Percentiles rank a stretch among this genome's conserved stretches.
phyloP scores from a whole-genome alignment of 1,140 invertebrate species.

The Drosophila elegans region DNA sequence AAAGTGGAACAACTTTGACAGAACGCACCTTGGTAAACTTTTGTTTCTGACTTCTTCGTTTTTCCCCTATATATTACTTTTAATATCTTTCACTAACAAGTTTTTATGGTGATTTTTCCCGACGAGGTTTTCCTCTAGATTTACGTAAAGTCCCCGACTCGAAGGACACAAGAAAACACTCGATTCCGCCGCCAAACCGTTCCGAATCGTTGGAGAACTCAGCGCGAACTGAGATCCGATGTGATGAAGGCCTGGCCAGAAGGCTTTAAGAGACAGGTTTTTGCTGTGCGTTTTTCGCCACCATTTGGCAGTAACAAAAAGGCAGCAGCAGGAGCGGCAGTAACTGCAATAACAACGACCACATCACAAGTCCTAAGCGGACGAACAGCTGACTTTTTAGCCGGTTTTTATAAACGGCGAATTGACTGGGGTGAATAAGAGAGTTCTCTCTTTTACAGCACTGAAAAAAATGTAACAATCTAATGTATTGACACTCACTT shows the following conservation, averaged over 20 bases:
- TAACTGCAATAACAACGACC: conserved; percentile 35
- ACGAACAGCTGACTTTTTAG: conserved; percentile 73
- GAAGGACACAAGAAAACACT: conserved; percentile 24
- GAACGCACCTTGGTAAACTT: conserved; percentile 41
- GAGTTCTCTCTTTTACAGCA: background rate
- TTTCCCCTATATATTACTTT: conserved; percentile 8
- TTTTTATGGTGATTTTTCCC: conserved; percentile 21
- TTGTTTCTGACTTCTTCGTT: conserved; percentile 11
- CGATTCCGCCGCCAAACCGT: conserved; percentile 10
- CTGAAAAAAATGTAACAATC: background rate
- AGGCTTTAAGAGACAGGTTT: conserved; percentile 37
- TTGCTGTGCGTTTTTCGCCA: conserved; percentile 36
- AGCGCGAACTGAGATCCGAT: conserved; percentile 54
- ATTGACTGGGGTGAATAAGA: conserved; percentile 5
- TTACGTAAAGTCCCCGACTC: conserved; percentile 42
- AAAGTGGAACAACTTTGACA: conserved; percentile 15
- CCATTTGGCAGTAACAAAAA: conserved; percentile 20
- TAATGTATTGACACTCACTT: too few species aligned
- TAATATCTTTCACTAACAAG: conserved; percentile 26
- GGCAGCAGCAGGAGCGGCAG: conserved; percentile 22
- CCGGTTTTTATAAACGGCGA: conserved; percentile 63
- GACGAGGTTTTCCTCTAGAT: conserved; percentile 10
- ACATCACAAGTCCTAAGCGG: conserved; percentile 45
- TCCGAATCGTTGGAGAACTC: conserved; percentile 57
- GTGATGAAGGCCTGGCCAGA: conserved; percentile 20